These are phyloP conservation scores for Tylochromis polylepis DNA, from an alignment of 2,113 vertebrate genomes.

Conservation along the genomic window DNA sequence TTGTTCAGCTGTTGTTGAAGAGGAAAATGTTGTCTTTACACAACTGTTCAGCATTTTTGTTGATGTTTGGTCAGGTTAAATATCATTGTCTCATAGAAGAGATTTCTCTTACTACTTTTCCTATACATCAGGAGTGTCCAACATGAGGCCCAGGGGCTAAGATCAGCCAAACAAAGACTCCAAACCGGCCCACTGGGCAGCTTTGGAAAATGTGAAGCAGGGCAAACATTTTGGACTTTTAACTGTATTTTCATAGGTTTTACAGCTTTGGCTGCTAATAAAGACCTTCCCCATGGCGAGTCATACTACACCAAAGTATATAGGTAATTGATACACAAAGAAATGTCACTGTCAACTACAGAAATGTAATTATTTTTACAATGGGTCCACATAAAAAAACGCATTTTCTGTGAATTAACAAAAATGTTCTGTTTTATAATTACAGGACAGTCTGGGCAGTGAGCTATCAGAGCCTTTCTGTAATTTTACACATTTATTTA, in stretches of 20 bases:
- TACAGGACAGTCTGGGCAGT: not conserved
- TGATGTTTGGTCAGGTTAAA: fast-evolving
- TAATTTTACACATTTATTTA: not conserved
- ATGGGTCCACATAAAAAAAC: fast-evolving
- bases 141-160: not conserved
- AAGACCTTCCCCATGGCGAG: not conserved
- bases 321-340: fast-evolving
- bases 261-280: fast-evolving
- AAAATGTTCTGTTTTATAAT: not conserved
- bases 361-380: not conserved
- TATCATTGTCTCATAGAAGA: fast-evolving
- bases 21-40: not conserved
- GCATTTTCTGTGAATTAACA: fast-evolving
- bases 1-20: not conserved
- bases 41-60: not conserved
- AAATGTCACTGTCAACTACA: not conserved
- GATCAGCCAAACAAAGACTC: not conserved
- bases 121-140: not conserved
- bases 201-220: not conserved
- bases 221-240: not conserved
- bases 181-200: not conserved
- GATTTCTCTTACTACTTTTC: not conserved
- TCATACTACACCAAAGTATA: not conserved
- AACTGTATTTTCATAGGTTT: not conserved
- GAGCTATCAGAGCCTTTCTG: not conserved